Evolutionary conservation across 2,888 invertebrate genomes (phyloP), one percentile per base, ranked within the genome.

Genomic region (Nymphalis c-album): DNA sequence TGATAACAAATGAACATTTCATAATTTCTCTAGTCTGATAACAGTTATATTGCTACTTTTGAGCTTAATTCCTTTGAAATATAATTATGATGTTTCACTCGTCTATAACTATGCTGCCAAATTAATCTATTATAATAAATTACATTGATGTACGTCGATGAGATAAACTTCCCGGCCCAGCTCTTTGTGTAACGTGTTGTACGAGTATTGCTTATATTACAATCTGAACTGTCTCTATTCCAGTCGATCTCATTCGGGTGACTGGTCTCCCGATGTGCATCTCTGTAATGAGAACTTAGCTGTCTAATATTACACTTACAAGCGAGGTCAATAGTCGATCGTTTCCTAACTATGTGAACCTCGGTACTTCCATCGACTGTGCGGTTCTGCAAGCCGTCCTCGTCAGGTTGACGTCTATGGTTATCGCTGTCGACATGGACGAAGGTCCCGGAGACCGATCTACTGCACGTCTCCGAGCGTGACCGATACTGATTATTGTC

Each of bases 11-110:
- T 50, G 5, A 50, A 20, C 31, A n/a, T 26, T 17, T 7, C 31
- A 55, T 31, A 8, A 31, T 7, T 31, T 31, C 31, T 55, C 22
- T 51, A 51, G 22, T 16, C 20, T 7, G 53, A 55, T 31, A 55
- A 58, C 40, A 64, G 22, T 58, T 22, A 59, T 65, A 60, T 65
- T 60, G 64, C 64, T 50, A 60, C 50, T 31, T 65, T 60, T 65
- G 65, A 65, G 53, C 65, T 60, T 60, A 51, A 17, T 51, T 47
- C 59, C 55, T 55, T n/a, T 22, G 47, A n/a, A 55, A 65, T 35
- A 35, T 40, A 31, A 2, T 18, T 57, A 3, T 40, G 10, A 31
- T 1, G 35, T 18, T 13, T 40, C 57, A 57, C 57, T 57, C 13
- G 8, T 13, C 57, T 57, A 35, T 8, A 57, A 57, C 10, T 40